Evolutionary conservation across 2,113 vertebrate genomes (phyloP), one percentile per base, ranked within the genome.

Genomic region (Arenaria interpres): DNA sequence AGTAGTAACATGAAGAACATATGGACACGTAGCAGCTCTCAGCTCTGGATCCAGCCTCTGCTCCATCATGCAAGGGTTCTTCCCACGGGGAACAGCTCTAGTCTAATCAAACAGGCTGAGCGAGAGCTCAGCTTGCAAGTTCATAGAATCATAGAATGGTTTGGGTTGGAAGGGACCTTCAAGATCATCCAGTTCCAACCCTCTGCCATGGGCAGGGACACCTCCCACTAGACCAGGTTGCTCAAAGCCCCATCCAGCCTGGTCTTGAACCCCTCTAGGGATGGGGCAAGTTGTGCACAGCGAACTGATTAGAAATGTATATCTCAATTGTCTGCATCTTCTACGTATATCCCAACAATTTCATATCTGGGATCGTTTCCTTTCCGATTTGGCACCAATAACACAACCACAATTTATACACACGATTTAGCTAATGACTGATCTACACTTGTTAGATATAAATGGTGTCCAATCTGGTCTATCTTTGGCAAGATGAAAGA

Each of bases 261-360:
- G 24, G 50, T 13, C 50, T 51, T 51, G 50, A 51, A 51, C 50
- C 7, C 50, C 23, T 51, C 24, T 6, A 51, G 24, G 50, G 50
- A 51, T 51, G 50, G 50, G 50, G 50, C 50, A 51, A 51, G 24
- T 51, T 51, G 50, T 6, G 13, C 54, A 24, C 28, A 43, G 71
- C 63, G 35, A 50, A 50, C 22, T 4, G 14, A 56, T 50, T 25
- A 50, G 37, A 37, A 57, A 11, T 0, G 0, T 27, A 14, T 20
- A 14, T 20, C 66, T 20, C 25, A 37, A 16, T 19, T 57, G 18
- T 20, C 28, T 7, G 12, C 27, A 13, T 10, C 51, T 57, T 51
- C 59, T 20, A 37, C 10, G 1, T 19, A 24, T 1, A 72, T 35
- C 51, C 15, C 10, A 2, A 6, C 2, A 2, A 17, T 63, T 71